These are phyloP conservation scores for Abramis brama DNA, from an alignment of 2,113 vertebrate species.

Conservation along the genomic window DNA sequence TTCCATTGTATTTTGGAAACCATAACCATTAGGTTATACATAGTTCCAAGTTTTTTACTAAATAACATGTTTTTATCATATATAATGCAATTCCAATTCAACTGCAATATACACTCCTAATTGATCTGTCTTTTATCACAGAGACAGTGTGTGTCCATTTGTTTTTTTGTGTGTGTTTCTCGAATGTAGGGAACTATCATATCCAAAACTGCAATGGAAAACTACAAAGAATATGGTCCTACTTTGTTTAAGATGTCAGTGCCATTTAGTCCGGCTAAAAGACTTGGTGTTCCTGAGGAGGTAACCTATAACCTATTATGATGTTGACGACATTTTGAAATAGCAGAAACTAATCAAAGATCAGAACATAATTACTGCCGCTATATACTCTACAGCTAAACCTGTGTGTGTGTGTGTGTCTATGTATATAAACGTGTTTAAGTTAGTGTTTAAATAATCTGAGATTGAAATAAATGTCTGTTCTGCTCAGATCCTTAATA, in stretches of 20 bases:
- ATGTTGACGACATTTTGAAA: background rate
- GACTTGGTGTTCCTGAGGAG: slow-evolving; percentile 87
- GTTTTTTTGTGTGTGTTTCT: background rate
- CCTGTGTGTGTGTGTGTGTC: no score
- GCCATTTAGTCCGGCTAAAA: slow-evolving; percentile 81
- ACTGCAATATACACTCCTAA: background rate
- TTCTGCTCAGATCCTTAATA: no score
- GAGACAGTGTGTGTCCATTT: slow-evolving; percentile 9
- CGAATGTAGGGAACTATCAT: slow-evolving; percentile 81
- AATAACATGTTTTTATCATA: background rate
- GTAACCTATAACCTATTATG: slow-evolving; percentile 62
- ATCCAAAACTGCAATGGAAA: slow-evolving; percentile 86
- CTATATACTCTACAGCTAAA: no score
- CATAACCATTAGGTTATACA: no score
- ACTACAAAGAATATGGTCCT: slow-evolving; percentile 82
- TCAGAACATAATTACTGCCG: no score
- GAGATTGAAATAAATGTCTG: background rate
- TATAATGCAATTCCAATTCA: background rate
- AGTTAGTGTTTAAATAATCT: background rate
- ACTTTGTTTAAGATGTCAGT: slow-evolving; percentile 72
- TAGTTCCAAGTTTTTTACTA: background rate
- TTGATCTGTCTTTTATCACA: background rate
- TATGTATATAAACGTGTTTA: no score
- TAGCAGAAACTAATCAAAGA: no score
- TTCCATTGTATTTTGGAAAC: background rate